These are phyloP conservation scores for Morinoia aosen DNA, from an alignment of 2,888 invertebrate genomes.

Conservation along the genomic window DNA sequence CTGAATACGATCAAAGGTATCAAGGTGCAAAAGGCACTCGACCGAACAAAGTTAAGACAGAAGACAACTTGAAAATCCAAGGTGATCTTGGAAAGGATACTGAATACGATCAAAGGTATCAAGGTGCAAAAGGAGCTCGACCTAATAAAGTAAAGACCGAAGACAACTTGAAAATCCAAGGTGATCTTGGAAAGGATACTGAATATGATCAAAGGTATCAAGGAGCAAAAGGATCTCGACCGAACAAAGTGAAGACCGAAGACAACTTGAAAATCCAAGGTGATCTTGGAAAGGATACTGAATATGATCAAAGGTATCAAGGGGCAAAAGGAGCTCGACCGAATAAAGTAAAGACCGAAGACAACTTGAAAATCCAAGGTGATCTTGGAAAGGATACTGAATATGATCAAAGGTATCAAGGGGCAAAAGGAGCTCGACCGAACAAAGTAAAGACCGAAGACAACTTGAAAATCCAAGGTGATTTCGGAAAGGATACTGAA, in stretches of 20 bases:
- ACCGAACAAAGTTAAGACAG: not conserved
- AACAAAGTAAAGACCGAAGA: slow-evolving; percentile 8
- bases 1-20: slow-evolving; percentile 47
- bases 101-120: slow-evolving; percentile 24
- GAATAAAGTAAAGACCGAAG: not conserved
- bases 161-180: not conserved
- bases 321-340: not conserved
- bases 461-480: slow-evolving; percentile 48
- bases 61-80: slow-evolving; percentile 51
- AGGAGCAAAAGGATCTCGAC: not conserved
- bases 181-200: not conserved
- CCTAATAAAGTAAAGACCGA: not conserved
- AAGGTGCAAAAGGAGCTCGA: not conserved
- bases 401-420: slow-evolving; percentile 21
- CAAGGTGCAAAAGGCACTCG: slow-evolving; percentile 1
- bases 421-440: not conserved
- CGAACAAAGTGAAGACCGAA: not conserved
- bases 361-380: not conserved
- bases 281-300: slow-evolving; percentile 46
- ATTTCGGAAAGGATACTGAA: slow-evolving; percentile 51
- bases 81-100: slow-evolving; percentile 47
- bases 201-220: slow-evolving; percentile 40
- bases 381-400: slow-evolving; percentile 31
- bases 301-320: slow-evolving; percentile 10
- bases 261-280: slow-evolving; percentile 54